Evolutionary conservation across 2,888 invertebrate genomes (phyloP), one percentile per base, ranked within the genome.

Genomic region (Phanerotoma sp.): DNA sequence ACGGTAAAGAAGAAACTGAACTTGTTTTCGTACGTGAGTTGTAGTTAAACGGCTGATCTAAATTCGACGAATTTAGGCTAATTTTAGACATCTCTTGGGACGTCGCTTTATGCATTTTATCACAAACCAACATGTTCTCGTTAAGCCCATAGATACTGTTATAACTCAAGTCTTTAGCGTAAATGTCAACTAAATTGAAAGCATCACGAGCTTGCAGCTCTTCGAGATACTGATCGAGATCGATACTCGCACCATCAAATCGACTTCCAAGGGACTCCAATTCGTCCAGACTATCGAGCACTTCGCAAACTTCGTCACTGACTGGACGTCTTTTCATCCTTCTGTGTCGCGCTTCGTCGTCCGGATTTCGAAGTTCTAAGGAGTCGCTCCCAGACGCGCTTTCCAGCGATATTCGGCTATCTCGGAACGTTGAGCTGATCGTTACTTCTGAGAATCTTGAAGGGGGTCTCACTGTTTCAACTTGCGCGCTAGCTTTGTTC

Each of bases 261-360:
- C 80, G 79, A 54, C 81, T 81, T 62, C 80, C 79, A 16, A 84
- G 76, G 10, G 84, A 83, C 54, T 84, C 84, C 38, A 88, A 79
- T 70, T 88, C 86, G 69, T 86, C 87, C 37, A 86, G 78, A 44
- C 87, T 88, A 51, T 78, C 77, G 1, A 79, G 59, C 7, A 79
- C 75, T 5, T 74, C 72, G 51, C 75, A 74, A 13, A 75, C 71
- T 65, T 90, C 87, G 69, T 88, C 88, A 16, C 89, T 89, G 4
- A 91, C 81, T 0, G 90, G 89, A 62, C 89, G 79, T 46, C 90
- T 80, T 66, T 88, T 90, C 37, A 87, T 74, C 64, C 84, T 82
- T 21, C 82, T 79, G 66, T 86, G 84, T 35, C 84, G 64, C 2
- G 80, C 80, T 57, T 83, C 82, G 62, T 79, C 80, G 18, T 77